A percentile compares a stretch with the other conserved stretches of the same genome.
Conservation (phyloP, 2,888 invertebrate genomes). For the Dolichopus griseipennis region DNA sequence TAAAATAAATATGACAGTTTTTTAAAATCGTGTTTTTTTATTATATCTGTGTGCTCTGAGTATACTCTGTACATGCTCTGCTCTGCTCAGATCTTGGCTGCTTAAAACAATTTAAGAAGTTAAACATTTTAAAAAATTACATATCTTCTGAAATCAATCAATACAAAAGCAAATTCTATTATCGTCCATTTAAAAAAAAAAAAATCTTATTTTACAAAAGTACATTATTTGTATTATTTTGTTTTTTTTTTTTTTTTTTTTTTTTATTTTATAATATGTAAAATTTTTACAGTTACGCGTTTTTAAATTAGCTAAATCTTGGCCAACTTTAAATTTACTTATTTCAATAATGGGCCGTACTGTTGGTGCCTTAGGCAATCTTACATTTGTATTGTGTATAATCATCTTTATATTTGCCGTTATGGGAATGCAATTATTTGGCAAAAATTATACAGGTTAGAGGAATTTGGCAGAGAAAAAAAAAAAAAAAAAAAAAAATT, state of each 20-base stretch:
- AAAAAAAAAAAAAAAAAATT: too few relatives aligned
- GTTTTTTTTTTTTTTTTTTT: background rate
- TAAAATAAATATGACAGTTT: too few relatives aligned
- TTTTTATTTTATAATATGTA: background rate
- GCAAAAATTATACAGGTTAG: slow-evolving; percentile 80
- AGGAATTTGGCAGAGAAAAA: background rate
- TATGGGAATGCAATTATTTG: slow-evolving; percentile 99
- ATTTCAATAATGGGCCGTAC: slow-evolving; percentile 98
- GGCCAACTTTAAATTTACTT: slow-evolving; percentile 96
- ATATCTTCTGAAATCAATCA: too few relatives aligned
- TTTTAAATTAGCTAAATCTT: slow-evolving; percentile 97
- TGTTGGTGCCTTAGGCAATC: slow-evolving; percentile 94
- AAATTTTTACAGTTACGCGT: slow-evolving; percentile 71
- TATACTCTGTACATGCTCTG: too few relatives aligned
- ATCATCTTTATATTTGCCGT: slow-evolving; percentile 99
- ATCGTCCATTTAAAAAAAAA: too few relatives aligned
- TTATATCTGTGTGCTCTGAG: too few relatives aligned
- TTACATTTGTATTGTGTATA: slow-evolving; percentile 96
- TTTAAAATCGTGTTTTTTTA: too few relatives aligned
- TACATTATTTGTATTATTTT: background rate
- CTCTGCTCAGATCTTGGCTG: too few relatives aligned
- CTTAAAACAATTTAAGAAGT: too few relatives aligned
- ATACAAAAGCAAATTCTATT: too few relatives aligned
- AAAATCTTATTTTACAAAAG: too few relatives aligned
- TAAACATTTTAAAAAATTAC: too few relatives aligned